phyloP scores from a whole-genome alignment of 2,797 vertebrate species.

The Alauda arvensis region DNA sequence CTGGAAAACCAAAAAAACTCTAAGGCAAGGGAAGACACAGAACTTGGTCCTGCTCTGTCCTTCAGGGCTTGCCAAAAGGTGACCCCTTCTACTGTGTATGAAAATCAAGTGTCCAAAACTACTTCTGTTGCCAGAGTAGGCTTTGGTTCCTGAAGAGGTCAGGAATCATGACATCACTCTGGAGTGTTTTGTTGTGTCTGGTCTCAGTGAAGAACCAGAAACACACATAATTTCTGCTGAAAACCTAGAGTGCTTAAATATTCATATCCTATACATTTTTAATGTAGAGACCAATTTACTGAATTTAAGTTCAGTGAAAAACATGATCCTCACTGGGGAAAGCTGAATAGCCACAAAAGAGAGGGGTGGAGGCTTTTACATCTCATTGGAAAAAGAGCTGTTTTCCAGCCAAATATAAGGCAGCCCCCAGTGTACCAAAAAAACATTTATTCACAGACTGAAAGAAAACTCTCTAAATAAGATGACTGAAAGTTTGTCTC shows the following conservation, averaged over 20 bases:
- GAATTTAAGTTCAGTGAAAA: not conserved
- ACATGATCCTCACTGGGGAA: not conserved
- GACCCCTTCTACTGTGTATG: not conserved
- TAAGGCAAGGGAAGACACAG: not conserved
- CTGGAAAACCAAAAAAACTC: not conserved
- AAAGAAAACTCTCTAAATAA: not conserved
- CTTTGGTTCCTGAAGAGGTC: not conserved
- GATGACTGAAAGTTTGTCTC: not conserved
- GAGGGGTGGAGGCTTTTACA: not conserved
- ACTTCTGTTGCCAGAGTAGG: not conserved
- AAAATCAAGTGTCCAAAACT: not conserved
- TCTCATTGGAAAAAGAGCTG: not conserved
- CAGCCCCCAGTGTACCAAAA: not conserved
- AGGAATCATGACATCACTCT: not conserved
- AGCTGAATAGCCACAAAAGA: not conserved
- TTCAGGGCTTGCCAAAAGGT: not conserved
- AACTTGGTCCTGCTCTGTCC: not conserved
- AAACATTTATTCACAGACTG: not conserved
- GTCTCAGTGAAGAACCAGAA: not conserved
- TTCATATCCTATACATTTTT: not conserved
- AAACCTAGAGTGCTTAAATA: not conserved
- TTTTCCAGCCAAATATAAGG: not conserved
- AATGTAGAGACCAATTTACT: not conserved
- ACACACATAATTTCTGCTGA: not conserved
- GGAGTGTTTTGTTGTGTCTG: not conserved